phyloP scores from a whole-genome alignment of 2,888 invertebrate genomes.

The Drosophila mettleri region DNA sequence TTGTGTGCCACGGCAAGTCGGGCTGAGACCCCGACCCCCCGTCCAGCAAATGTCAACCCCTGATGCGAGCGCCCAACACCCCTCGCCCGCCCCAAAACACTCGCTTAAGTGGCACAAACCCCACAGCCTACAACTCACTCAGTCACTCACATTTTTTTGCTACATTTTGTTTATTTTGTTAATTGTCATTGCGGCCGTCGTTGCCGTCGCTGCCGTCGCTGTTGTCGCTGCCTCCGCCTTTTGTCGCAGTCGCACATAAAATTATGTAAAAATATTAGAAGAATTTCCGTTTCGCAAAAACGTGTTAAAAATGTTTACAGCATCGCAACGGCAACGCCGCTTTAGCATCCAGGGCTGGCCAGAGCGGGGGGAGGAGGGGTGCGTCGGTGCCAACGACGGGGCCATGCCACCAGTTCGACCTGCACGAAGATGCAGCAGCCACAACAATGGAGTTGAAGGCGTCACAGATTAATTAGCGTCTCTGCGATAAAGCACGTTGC shows the following conservation, averaged over 20 bases:
- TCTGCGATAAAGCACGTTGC: conserved; percentile 73
- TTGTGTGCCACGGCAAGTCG: conserved; percentile 69
- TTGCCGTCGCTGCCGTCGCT: background rate
- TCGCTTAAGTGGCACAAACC: conserved; percentile 19
- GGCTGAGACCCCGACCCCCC: conserved; percentile 30
- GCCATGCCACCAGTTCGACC: conserved; percentile 43
- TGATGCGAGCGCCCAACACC: background rate
- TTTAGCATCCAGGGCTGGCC: no score
- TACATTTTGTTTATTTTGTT: conserved; percentile 60
- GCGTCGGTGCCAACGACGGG: conserved; percentile 2
- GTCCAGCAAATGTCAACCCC: conserved; percentile 24
- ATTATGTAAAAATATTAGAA: conserved; percentile 63
- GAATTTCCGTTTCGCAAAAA: conserved; percentile 70
- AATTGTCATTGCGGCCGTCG: conserved; percentile 53
- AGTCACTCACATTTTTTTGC: conserved; percentile 34
- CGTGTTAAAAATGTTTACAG: conserved; percentile 64
- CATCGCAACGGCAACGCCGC: conserved; percentile 28
- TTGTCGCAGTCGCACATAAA: conserved; percentile 37
- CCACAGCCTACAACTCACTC: conserved; percentile 32
- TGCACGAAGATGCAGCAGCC: conserved; percentile 65
- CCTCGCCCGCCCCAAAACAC: background rate
- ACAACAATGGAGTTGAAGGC: conserved; percentile 62
- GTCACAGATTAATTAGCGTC: conserved; percentile 75
- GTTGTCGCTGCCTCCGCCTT: conserved; percentile 41
- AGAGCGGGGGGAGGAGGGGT: background rate